A percentile compares a stretch with the other conserved stretches of the same genome.
phyloP scores from a whole-genome alignment of 1,140 invertebrate genomes.

The Zaprionus gabonicus region DNA sequence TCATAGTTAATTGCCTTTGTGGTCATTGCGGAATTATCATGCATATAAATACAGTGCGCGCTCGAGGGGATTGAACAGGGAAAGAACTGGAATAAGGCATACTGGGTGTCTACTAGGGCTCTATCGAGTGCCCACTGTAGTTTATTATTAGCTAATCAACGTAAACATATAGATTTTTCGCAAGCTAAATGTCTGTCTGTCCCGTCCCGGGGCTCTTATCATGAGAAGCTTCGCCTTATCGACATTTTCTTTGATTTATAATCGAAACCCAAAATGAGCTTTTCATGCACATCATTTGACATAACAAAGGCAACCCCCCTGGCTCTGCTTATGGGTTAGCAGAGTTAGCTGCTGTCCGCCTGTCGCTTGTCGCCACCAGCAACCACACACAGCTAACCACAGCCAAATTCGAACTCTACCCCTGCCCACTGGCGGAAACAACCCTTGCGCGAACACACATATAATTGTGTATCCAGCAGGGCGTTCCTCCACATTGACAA shows the following conservation, averaged over 20 bases:
- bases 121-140: neutral
- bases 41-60: slow-evolving; percentile 10
- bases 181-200: slow-evolving; percentile 15
- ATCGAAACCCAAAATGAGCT: slow-evolving; percentile 28
- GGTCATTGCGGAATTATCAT: neutral
- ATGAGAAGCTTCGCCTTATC: slow-evolving; percentile 33
- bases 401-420: slow-evolving; percentile 35
- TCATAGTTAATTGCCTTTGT: slow-evolving; percentile 37
- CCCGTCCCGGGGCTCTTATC: slow-evolving; percentile 26
- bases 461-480: slow-evolving; percentile 46
- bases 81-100: neutral
- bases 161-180: slow-evolving; percentile 15
- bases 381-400: slow-evolving; percentile 37
- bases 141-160: slow-evolving; percentile 11
- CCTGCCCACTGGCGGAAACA: slow-evolving; percentile 17
- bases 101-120: neutral
- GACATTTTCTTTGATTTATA: slow-evolving; percentile 45
- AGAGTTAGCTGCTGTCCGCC: slow-evolving; percentile 2
- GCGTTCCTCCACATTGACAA: slow-evolving; percentile 59
- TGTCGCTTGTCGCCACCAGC: slow-evolving; percentile 28
- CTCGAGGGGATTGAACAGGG: neutral
- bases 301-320: slow-evolving; percentile 31
- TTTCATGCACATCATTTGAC: slow-evolving; percentile 30
- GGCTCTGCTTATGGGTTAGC: neutral
- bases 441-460: slow-evolving; percentile 35